phyloP scores from a whole-genome alignment of 1,140 invertebrate species.

The Acromyrmex heyeri region DNA sequence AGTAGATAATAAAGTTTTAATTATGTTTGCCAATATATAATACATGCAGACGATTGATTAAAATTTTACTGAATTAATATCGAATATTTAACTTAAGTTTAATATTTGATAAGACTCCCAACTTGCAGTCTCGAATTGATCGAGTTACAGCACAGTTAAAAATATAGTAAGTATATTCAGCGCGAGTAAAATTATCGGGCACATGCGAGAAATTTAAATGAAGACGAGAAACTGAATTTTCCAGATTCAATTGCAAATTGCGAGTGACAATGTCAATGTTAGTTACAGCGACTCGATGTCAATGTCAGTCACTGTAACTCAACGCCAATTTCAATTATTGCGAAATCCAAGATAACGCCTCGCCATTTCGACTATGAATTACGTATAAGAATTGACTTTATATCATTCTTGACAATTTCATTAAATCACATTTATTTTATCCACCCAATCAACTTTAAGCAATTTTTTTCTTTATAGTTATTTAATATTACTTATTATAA shows the following conservation, averaged over 20 bases:
- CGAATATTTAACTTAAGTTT: not conserved
- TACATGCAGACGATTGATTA: not conserved
- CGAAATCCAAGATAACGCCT: slow-evolving; percentile 33
- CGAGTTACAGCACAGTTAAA: not conserved
- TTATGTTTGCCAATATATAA: not conserved
- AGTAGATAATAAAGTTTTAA: slow-evolving; percentile 5
- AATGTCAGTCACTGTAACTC: slow-evolving; percentile 39
- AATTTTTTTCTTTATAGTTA: not conserved
- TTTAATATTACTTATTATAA: too few species aligned
- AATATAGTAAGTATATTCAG: not conserved
- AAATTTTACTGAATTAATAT: not conserved
- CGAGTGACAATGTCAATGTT: slow-evolving; percentile 48
- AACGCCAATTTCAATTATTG: slow-evolving; percentile 55
- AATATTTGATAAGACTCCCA: not conserved
- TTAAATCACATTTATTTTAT: not conserved
- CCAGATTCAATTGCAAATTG: slow-evolving; percentile 22
- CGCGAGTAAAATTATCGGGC: slow-evolving; percentile 10
- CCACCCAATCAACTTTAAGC: not conserved
- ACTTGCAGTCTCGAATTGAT: not conserved
- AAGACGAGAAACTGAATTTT: slow-evolving; percentile 21
- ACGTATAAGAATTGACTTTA: slow-evolving; percentile 21
- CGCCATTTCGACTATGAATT: slow-evolving; percentile 38
- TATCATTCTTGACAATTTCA: slow-evolving; percentile 28
- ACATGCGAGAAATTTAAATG: slow-evolving; percentile 22
- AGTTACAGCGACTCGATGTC: slow-evolving; percentile 43